Percentiles rank a stretch among this genome's conserved stretches.
phyloP scores from a whole-genome alignment of 2,888 invertebrate genomes.

The Adineta ricciae region DNA sequence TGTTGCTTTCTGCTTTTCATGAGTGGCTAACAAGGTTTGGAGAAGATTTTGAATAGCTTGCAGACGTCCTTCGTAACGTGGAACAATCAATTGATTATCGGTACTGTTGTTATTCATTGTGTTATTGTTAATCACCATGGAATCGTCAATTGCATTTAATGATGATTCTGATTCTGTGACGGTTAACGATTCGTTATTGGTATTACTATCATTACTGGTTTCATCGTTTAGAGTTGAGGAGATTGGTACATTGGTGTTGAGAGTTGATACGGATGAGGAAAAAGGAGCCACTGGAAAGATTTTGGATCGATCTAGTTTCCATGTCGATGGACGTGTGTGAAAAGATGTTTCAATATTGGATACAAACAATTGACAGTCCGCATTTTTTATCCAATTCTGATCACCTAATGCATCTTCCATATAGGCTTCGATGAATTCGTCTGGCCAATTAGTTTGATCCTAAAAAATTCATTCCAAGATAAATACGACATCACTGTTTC shows the following conservation, averaged over 20 bases:
- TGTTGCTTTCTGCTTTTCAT: neutral
- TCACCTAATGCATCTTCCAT: slow-evolving; percentile 88
- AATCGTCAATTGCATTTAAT: neutral
- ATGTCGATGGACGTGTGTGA: slow-evolving; percentile 57
- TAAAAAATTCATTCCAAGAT: too few relatives aligned
- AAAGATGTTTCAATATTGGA: slow-evolving; percentile 79
- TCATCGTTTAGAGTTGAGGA: neutral
- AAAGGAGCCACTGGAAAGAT: neutral
- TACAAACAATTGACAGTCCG: slow-evolving; percentile 77
- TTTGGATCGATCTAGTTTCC: neutral
- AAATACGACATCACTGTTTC: too few relatives aligned
- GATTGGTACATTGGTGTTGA: neutral
- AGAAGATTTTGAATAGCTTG: neutral
- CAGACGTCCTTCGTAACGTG: neutral
- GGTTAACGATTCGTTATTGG: neutral
- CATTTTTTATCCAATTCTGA: slow-evolving; percentile 81
- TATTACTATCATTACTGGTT: slow-evolving; percentile 3
- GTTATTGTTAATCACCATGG: neutral
- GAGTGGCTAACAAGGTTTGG: neutral
- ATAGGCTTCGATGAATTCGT: slow-evolving; percentile 77
- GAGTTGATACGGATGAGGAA: neutral
- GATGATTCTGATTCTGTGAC: neutral
- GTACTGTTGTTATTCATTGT: neutral
- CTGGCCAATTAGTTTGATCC: slow-evolving; percentile 79
- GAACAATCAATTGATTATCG: neutral